A percentile compares a stretch with the other conserved stretches of the same genome.
Evolutionary conservation across 1,140 invertebrate genomes (phyloP).

Genomic region (Cyclina sinensis): DNA sequence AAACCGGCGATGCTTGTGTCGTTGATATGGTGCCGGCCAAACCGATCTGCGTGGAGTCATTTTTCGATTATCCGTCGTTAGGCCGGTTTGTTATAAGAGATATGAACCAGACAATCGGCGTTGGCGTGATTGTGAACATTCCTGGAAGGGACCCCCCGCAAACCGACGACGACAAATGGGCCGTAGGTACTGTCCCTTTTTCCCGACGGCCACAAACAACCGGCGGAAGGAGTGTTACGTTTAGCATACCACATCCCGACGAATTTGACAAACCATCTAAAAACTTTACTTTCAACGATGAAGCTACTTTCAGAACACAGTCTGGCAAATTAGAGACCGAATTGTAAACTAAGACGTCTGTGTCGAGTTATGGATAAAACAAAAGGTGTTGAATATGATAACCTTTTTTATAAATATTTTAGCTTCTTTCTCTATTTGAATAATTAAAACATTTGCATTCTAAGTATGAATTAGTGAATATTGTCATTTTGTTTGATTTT

Average conservation of each 20-base stretch:
- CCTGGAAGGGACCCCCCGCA: slow-evolving; percentile 61
- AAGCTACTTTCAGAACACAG: slow-evolving; percentile 61
- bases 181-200: slow-evolving; percentile 52
- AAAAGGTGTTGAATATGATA: no score
- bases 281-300: slow-evolving; percentile 41
- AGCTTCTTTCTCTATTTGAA: no score
- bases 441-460: no score
- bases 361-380: no score
- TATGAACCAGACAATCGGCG: slow-evolving; percentile 99
- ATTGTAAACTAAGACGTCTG: no score
- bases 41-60: slow-evolving; percentile 98
- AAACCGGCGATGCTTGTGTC: slow-evolving; percentile 96
- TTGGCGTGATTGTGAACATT: slow-evolving; percentile 93
- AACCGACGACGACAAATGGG: slow-evolving; percentile 66
- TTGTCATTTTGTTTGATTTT: no score
- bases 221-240: slow-evolving; percentile 59
- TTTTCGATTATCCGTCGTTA: slow-evolving; percentile 98
- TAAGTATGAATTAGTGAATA: no score
- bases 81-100: slow-evolving; percentile 99
- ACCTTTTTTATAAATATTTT: no score
- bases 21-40: slow-evolving; percentile 95
- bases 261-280: slow-evolving; percentile 59
- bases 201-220: slow-evolving; percentile 58
- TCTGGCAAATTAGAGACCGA: slow-evolving; percentile 59
- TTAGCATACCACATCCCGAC: slow-evolving; percentile 53